phyloP scores from a whole-genome alignment of 2,113 vertebrate genomes.

The Erinaceus europaeus region DNA sequence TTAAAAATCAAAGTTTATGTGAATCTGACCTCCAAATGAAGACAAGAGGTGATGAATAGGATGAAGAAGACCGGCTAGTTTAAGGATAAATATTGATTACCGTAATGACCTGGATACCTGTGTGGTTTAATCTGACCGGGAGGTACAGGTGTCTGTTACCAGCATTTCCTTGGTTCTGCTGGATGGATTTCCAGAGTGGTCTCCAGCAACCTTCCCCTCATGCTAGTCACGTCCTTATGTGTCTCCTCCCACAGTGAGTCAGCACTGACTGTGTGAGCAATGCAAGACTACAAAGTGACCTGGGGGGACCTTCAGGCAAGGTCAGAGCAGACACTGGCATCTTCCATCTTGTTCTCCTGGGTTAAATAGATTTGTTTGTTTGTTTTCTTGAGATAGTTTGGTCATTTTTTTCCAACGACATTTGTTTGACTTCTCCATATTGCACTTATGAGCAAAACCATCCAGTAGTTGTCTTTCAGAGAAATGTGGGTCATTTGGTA shows the following conservation, averaged over 20 bases:
- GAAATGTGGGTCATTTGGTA: no score
- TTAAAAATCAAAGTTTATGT: no score
- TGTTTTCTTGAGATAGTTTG: no score
- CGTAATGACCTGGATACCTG: background rate
- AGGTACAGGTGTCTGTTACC: background rate
- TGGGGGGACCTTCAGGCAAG: background rate
- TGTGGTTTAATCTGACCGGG: background rate
- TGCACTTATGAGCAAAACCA: no score
- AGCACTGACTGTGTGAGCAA: background rate
- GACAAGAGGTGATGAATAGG: slow-evolving; percentile 6
- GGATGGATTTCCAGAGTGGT: background rate
- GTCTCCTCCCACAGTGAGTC: background rate
- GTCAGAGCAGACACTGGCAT: background rate
- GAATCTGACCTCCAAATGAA: slow-evolving; percentile 30
- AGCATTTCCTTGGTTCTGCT: background rate
- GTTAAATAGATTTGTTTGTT: no score
- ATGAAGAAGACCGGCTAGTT: no score
- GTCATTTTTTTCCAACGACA: no score
- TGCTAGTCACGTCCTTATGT: background rate
- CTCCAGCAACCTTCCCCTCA: background rate
- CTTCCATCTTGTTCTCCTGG: background rate
- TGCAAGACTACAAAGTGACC: background rate
- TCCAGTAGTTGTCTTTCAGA: no score
- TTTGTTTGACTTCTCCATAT: no score
- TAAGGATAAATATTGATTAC: background rate